phyloP scores from a whole-genome alignment of 2,797 vertebrate genomes.

The Phataginus tetradactyla region DNA sequence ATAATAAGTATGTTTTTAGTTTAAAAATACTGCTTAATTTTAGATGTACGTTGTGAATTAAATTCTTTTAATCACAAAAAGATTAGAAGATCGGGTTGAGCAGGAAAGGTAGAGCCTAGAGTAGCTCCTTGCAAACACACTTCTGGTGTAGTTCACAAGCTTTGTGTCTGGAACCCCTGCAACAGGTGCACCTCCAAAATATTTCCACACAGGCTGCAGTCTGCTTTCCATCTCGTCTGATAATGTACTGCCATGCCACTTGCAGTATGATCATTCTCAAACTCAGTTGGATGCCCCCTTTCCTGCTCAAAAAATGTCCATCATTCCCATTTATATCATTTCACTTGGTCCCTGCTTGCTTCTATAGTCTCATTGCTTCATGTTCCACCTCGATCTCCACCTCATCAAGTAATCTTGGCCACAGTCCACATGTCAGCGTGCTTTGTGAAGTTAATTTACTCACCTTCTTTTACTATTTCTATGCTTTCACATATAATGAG shows the following conservation, averaged over 20 bases:
- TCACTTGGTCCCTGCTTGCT: not conserved
- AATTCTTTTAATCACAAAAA: not conserved
- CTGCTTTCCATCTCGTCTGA: not conserved
- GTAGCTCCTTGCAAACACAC: not conserved
- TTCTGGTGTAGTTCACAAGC: fast-evolving
- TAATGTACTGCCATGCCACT: not conserved
- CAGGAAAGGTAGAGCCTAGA: not conserved
- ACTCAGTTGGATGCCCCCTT: not conserved
- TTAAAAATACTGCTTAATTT: not conserved
- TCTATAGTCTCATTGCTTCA: not conserved
- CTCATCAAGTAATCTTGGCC: not conserved
- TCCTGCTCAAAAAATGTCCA: not conserved
- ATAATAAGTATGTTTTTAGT: not conserved
- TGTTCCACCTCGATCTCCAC: not conserved
- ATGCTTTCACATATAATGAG: not conserved
- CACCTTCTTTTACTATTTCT: not conserved
- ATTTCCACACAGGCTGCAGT: fast-evolving
- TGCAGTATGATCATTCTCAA: not conserved
- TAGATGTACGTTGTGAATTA: not conserved
- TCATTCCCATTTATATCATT: not conserved
- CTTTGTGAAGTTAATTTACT: not conserved
- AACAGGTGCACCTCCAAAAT: not conserved
- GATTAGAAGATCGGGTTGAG: not conserved
- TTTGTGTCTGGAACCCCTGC: not conserved
- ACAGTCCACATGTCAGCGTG: fast-evolving